phyloP scores from a whole-genome alignment of 2,797 vertebrate genomes.

The Uromys caudimaculatus region DNA sequence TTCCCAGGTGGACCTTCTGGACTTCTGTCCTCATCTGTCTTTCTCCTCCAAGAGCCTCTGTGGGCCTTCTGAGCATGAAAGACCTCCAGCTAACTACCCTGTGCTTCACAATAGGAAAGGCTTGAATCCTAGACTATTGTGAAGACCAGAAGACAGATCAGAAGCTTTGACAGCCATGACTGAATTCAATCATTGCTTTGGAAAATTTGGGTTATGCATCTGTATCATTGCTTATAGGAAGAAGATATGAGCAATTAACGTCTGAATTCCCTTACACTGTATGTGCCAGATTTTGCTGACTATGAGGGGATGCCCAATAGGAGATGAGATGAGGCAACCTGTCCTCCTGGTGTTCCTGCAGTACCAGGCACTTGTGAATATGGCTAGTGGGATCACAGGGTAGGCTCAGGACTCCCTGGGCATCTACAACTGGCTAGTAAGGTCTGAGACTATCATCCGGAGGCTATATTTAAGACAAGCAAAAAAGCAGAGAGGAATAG shows the following conservation, averaged over 20 bases:
- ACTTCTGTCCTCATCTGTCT: background rate
- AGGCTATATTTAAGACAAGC: background rate
- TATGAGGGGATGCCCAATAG: background rate
- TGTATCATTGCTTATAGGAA: background rate
- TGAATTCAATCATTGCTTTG: background rate
- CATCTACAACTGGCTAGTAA: background rate
- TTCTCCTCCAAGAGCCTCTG: background rate
- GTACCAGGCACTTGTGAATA: background rate
- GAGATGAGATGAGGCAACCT: background rate
- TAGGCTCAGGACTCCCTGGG: background rate
- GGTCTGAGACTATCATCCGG: background rate
- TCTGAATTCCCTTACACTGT: background rate
- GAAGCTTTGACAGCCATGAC: background rate
- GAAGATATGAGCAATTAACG: background rate
- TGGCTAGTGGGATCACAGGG: background rate
- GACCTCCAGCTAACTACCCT: background rate
- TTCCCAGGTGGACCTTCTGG: background rate
- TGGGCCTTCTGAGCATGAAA: background rate
- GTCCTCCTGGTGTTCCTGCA: background rate
- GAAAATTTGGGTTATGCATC: background rate
- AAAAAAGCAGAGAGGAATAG: background rate
- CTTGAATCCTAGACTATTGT: background rate
- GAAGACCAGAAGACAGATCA: background rate
- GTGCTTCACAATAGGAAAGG: background rate
- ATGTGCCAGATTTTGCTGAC: background rate